Evolutionary conservation across 2,113 vertebrate species (phyloP).

Genomic region (Empidonax traillii): DNA sequence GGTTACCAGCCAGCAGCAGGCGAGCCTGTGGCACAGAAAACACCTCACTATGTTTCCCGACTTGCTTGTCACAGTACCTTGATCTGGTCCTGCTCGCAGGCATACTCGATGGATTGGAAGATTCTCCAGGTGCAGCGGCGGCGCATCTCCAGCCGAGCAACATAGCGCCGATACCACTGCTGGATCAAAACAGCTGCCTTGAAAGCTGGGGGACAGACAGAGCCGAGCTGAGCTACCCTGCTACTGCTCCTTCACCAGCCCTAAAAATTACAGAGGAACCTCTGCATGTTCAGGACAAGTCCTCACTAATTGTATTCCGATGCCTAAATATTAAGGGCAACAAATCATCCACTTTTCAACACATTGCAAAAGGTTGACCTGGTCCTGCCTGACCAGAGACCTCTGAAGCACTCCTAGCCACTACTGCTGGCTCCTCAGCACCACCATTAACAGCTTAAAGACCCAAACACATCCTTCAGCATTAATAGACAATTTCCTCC

Average conservation of each 20-base stretch:
- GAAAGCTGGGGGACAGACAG: constrained; percentile 76
- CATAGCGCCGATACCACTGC: constrained; percentile 87
- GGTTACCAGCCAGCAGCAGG: neutral
- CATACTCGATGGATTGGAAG: constrained; percentile 92
- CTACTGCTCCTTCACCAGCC: neutral
- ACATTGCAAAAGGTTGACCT: neutral
- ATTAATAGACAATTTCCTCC: neutral
- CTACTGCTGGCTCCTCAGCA: neutral
- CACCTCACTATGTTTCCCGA: neutral
- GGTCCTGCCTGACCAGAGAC: neutral
- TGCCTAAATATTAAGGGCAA: neutral
- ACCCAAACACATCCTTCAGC: neutral
- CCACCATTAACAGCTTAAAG: accelerated
- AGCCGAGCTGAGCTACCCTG: neutral
- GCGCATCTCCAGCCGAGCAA: constrained; percentile 88
- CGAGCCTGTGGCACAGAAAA: neutral
- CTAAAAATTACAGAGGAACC: neutral
- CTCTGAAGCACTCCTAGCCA: neutral
- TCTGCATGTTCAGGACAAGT: neutral
- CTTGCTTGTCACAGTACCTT: constrained; percentile 71
- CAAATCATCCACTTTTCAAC: neutral
- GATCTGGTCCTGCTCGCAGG: constrained; percentile 91
- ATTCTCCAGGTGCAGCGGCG: constrained; percentile 92
- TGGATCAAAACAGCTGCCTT: constrained; percentile 89
- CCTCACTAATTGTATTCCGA: neutral